These are phyloP conservation scores for Adrianichthys oophorus DNA, from an alignment of 2,797 vertebrate genomes.

Conservation along the genomic window DNA sequence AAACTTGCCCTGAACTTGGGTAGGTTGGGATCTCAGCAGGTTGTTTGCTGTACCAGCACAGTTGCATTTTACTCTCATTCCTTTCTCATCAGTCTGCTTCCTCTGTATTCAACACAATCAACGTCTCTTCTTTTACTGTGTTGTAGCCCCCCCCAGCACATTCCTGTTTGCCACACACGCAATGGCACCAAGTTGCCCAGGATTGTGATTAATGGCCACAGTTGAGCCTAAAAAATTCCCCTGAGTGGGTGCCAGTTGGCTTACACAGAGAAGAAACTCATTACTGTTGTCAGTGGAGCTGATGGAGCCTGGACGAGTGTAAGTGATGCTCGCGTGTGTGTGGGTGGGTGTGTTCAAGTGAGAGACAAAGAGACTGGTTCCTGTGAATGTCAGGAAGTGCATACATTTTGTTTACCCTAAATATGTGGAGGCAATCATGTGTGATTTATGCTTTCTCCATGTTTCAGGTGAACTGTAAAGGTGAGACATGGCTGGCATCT, in stretches of 20 bases:
- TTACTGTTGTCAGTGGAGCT: constrained; percentile 83
- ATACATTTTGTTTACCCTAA: constrained; percentile 42
- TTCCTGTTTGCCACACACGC: constrained; percentile 70
- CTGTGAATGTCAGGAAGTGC: constrained; percentile 45
- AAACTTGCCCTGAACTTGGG: constrained; percentile 1
- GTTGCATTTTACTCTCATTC: constrained; percentile 17
- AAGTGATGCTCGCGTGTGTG: constrained; percentile 34
- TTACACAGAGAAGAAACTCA: constrained; percentile 82
- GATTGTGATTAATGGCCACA: constrained; percentile 88
- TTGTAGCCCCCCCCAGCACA: constrained; percentile 31
- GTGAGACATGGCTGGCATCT: constrained; percentile 44
- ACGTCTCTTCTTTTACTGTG: constrained; percentile 35
- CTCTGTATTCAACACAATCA: constrained; percentile 30
- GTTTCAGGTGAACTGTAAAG: constrained; percentile 41
- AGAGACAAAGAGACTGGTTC: constrained; percentile 34
- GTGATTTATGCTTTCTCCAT: constrained; percentile 49
- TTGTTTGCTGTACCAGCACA: constrained; percentile 9
- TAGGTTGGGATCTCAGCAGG: background rate
- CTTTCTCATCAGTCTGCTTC: constrained; percentile 13
- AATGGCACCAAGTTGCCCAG: constrained; percentile 79
- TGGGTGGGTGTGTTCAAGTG: constrained; percentile 1
- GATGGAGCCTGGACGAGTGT: constrained; percentile 67
- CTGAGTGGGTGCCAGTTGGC: constrained; percentile 86
- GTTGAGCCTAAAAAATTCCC: constrained; percentile 86
- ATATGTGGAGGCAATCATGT: constrained; percentile 39